Evolutionary conservation across 1,140 invertebrate species (phyloP), one percentile per base, ranked within the genome.

Genomic region (Oncopodura yosiiana): DNA sequence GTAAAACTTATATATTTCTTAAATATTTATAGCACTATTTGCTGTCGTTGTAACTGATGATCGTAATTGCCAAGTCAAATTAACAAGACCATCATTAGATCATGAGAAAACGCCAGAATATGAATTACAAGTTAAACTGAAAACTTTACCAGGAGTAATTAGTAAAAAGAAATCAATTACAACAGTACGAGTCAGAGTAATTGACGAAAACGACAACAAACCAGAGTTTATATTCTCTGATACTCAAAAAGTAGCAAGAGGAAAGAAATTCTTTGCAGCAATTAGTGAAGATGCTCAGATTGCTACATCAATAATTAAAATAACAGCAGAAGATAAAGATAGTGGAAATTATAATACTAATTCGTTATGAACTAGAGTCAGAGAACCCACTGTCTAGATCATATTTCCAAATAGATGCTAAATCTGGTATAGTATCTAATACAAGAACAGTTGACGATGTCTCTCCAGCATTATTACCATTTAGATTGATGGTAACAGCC

Each of bases 291-390:
- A 81, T 57, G 78, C 84, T 53, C 69, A 73, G 53, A 75, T 90
- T 37, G 78, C 79, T 1, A 81, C 82, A 1, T 78, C 81, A 27
- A 80, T 91, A 8, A 68, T 86, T 21, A 84, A 88, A 73, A 76
- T 86, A 36, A 77, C 78, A 70, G 87, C 88, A 3, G 78, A 81
- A 56, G 88, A 93, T 68, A 78, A 77, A 52, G 88, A 93, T 61
- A 86, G 83, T 53, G 86, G 85, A 4, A 78, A 81, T 54, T 86
- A 78, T 66, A 86, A 86, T 1, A 80, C 80, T n/a, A 64, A 71
- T 93, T 2, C 76, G 81, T 44, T 92, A 86, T 65, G 77, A 76
- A 1, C 29, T 56, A 5, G 60, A 61, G 32, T 75, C 77, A 3
- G 78, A 80, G 49, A 61, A 61, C 38, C 48, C 59, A 9, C 38